These are phyloP conservation scores for Cromileptes altivelis DNA, from an alignment of 2,113 vertebrate genomes.

Conservation along the genomic window DNA sequence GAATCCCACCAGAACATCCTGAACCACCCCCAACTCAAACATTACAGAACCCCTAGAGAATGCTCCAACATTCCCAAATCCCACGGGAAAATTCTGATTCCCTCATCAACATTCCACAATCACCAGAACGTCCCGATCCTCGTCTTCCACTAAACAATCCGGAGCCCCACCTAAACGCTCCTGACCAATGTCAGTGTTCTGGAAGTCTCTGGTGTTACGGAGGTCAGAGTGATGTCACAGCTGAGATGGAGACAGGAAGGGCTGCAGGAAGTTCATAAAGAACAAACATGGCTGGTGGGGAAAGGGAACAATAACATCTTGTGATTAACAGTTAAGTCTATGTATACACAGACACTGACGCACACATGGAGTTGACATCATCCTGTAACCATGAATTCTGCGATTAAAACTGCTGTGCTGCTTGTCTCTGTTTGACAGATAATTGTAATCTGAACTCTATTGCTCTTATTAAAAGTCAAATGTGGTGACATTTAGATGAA, in stretches of 20 bases:
- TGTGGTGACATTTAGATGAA: conserved; percentile 40
- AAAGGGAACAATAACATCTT: conserved; percentile 62
- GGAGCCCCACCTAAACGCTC: conserved; percentile 1
- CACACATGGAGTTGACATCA: conserved; percentile 23
- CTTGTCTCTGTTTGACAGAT: conserved; percentile 30
- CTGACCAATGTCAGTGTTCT: conserved; percentile 12
- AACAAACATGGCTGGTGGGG: conserved; percentile 45
- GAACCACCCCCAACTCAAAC: conserved; percentile 4
- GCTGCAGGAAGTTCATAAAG: conserved; percentile 64
- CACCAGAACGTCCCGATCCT: conserved; percentile 16
- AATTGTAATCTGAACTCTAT: conserved; percentile 20
- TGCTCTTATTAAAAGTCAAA: conserved; percentile 40
- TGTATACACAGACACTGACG: conserved; percentile 9
- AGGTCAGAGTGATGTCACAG: conserved; percentile 36
- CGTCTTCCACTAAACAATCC: conserved; percentile 22
- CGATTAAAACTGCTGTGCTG: not conserved
- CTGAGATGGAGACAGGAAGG: conserved; percentile 69
- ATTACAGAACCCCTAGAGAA: conserved; percentile 6
- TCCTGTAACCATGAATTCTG: not conserved
- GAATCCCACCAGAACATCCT: not conserved
- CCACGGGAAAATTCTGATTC: not conserved
- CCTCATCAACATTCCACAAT: conserved; percentile 2
- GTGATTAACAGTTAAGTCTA: conserved; percentile 22
- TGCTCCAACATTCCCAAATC: conserved; percentile 5
- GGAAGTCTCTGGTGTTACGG: conserved; percentile 17